These are phyloP conservation scores for Triops cancriformis DNA, from an alignment of 1,140 invertebrate genomes.

Conservation along the genomic window DNA sequence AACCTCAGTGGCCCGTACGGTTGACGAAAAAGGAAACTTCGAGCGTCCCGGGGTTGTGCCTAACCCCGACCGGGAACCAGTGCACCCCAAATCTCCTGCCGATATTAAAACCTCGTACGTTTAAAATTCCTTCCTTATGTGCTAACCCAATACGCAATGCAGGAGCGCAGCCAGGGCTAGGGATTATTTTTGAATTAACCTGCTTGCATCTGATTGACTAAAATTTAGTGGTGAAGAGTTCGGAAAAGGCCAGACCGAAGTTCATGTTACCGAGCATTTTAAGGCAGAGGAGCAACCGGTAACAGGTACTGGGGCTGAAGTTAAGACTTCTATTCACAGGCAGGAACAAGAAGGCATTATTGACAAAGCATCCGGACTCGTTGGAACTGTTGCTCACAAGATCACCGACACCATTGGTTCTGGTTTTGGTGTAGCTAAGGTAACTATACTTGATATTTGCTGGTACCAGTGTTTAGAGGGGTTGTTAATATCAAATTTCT, in stretches of 20 bases:
- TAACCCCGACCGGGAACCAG: not conserved
- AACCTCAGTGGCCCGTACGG: not conserved
- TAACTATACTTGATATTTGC: not conserved
- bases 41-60: not conserved
- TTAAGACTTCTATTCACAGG: not conserved
- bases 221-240: not conserved
- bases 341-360: slow-evolving; percentile 18
- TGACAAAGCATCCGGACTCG: slow-evolving; percentile 16
- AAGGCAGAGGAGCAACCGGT: not conserved
- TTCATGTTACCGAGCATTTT: slow-evolving; percentile 18
- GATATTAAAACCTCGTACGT: not conserved
- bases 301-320: not conserved
- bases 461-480: not conserved
- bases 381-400: not conserved
- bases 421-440: slow-evolving; percentile 13
- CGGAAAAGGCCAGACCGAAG: not conserved
- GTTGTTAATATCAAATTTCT: not conserved
- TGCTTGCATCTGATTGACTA: not conserved
- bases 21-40: not conserved
- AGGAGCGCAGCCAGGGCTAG: not conserved
- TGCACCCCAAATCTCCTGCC: not conserved
- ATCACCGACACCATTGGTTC: slow-evolving; percentile 8
- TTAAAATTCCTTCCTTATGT: not conserved
- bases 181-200: not conserved
- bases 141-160: not conserved